A percentile compares a stretch with the other conserved stretches of the same genome.
These are phyloP conservation scores for Rachycentron canadum DNA, from an alignment of 2,797 vertebrate species.

Conservation along the genomic window DNA sequence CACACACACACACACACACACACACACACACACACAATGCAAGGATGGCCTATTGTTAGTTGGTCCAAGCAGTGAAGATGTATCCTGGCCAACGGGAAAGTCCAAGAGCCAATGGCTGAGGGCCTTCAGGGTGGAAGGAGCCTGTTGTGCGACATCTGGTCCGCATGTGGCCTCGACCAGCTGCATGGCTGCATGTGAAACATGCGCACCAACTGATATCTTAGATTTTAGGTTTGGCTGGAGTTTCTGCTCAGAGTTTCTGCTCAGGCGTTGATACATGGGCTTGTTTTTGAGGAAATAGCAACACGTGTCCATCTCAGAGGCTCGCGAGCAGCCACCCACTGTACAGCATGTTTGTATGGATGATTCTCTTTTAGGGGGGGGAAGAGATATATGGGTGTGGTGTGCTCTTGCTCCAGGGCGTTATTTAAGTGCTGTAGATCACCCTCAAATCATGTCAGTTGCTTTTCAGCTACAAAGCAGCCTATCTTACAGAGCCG, in stretches of 20 bases:
- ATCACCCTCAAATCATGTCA: constrained; percentile 39
- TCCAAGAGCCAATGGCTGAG: constrained; percentile 69
- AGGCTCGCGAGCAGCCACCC: constrained; percentile 27
- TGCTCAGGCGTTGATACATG: constrained; percentile 43
- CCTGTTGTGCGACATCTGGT: constrained; percentile 78
- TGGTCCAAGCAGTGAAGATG: constrained; percentile 66
- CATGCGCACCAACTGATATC: constrained; percentile 58
- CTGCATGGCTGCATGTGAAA: constrained; percentile 68
- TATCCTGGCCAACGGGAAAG: constrained; percentile 75
- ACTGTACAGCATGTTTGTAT: constrained; percentile 28
- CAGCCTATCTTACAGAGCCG: constrained; percentile 27
- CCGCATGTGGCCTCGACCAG: constrained; percentile 69
- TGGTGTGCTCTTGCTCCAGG: constrained; percentile 47
- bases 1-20: constrained; percentile 24
- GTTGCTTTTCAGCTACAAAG: constrained; percentile 39
- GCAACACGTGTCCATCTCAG: constrained; percentile 31
- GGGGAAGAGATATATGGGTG: constrained; percentile 41
- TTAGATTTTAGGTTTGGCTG: constrained; percentile 36
- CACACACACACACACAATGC: constrained; percentile 27
- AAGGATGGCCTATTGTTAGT: constrained; percentile 67
- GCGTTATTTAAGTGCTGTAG: constrained; percentile 29
- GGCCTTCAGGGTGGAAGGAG: constrained; percentile 48
- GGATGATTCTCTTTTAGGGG: constrained; percentile 19
- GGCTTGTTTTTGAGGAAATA: constrained; percentile 61
- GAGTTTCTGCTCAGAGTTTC: constrained; percentile 27